These are phyloP conservation scores for Scolopax rusticola DNA, from an alignment of 2,797 vertebrate genomes.

Conservation along the genomic window DNA sequence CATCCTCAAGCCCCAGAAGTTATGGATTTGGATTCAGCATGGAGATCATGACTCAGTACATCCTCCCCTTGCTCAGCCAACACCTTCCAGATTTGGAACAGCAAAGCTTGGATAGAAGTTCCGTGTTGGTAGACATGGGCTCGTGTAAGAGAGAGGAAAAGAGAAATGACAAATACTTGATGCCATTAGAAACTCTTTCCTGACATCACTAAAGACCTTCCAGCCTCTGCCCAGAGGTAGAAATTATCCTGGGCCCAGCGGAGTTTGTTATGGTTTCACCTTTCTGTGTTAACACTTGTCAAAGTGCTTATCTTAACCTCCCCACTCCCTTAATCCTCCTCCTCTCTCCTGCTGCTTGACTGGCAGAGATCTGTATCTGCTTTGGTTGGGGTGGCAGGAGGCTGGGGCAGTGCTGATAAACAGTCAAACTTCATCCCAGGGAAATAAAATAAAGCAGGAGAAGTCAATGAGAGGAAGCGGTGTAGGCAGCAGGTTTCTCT, in stretches of 20 bases:
- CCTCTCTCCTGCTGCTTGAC: not conserved
- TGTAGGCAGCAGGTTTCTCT: not conserved
- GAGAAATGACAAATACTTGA: not conserved
- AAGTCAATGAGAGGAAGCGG: not conserved
- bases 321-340: not conserved
- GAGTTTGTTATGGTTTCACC: not conserved
- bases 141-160: constrained; percentile 30
- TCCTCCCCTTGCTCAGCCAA: constrained; percentile 43
- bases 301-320: not conserved
- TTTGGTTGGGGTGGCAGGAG: not conserved
- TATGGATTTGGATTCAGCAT: not conserved
- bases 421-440: not conserved
- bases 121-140: not conserved
- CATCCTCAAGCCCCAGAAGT: not conserved
- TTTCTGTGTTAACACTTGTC: not conserved
- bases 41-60: constrained; percentile 19
- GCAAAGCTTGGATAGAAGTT: not conserved
- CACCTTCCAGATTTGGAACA: constrained; percentile 62
- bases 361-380: not conserved
- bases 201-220: not conserved
- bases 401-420: not conserved
- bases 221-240: not conserved
- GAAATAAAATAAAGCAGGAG: not conserved
- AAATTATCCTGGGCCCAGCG: not conserved
- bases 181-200: not conserved